Conservation (phyloP, 2,113 vertebrate genomes). For the Callospermophilus lateralis region DNA sequence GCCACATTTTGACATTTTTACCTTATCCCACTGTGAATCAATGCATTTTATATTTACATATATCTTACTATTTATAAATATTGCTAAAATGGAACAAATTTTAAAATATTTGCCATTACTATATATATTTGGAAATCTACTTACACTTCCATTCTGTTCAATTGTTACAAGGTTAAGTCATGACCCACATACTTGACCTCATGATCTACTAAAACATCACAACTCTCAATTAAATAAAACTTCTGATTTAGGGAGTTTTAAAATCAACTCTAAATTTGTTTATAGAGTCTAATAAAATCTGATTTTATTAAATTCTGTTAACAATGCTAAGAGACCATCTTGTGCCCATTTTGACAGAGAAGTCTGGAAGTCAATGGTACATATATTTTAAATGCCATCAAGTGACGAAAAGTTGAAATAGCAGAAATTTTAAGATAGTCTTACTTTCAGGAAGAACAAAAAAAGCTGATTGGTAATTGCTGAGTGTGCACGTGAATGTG, state of each 20-base stretch:
- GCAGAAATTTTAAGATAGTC: background rate
- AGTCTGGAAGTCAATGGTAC: background rate
- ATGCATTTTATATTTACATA: background rate
- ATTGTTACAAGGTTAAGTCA: background rate
- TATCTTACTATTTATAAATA: background rate
- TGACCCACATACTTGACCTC: background rate
- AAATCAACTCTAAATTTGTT: too few relatives aligned
- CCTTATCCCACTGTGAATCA: background rate
- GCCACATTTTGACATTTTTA: background rate
- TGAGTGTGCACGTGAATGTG: background rate
- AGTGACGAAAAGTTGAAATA: background rate
- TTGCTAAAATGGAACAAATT: background rate
- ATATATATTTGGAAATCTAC: background rate
- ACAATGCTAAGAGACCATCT: background rate
- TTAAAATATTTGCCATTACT: background rate
- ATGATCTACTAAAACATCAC: background rate
- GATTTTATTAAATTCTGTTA: background rate
- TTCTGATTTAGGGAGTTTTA: background rate
- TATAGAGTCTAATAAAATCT: background rate
- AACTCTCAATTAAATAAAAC: background rate
- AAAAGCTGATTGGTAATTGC: background rate
- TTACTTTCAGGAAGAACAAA: background rate
- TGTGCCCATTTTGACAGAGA: background rate
- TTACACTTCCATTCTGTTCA: background rate
- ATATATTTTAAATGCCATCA: background rate